These are phyloP conservation scores for Lymantria dispar DNA, from an alignment of 2,888 invertebrate genomes.

Conservation along the genomic window DNA sequence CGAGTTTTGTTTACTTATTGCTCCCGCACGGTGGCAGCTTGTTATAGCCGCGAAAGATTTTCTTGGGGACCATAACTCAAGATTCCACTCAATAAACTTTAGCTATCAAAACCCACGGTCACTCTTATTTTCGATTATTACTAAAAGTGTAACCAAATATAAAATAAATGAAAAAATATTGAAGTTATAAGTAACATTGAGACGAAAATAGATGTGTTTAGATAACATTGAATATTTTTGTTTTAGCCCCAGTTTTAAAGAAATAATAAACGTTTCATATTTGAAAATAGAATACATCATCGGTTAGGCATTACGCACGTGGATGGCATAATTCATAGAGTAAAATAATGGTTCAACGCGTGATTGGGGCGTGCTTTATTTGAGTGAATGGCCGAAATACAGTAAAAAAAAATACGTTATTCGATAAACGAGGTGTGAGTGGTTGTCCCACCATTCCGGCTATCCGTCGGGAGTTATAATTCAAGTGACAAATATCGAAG, in stretches of 20 bases:
- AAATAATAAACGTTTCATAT: conserved; percentile 6
- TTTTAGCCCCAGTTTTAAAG: conserved; percentile 4
- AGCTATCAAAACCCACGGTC: conserved; percentile 12
- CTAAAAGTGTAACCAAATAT: background rate
- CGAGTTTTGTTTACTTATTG: conserved; percentile 70
- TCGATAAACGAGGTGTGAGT: conserved; percentile 73
- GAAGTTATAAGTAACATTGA: background rate
- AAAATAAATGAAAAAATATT: conserved; percentile 10
- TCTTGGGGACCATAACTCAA: conserved; percentile 30
- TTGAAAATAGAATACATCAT: conserved; percentile 18
- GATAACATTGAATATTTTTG: conserved; percentile 4
- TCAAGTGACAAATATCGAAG: conserved; percentile 83
- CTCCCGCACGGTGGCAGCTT: conserved; percentile 49
- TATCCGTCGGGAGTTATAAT: conserved; percentile 77
- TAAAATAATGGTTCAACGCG: conserved; percentile 1
- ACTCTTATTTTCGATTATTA: conserved; percentile 21
- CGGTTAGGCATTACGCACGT: conserved; percentile 18
- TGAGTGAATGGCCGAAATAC: conserved; percentile 38
- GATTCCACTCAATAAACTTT: conserved; percentile 25
- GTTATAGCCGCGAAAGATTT: conserved; percentile 38
- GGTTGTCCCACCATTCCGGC: conserved; percentile 60
- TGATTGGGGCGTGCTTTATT: conserved; percentile 22
- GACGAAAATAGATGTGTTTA: conserved; percentile 1
- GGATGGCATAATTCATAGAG: conserved; percentile 18
- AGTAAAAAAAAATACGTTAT: conserved; percentile 66